Evolutionary conservation across 2,797 vertebrate genomes (phyloP).

Genomic region (Gadopsis marmoratus): DNA sequence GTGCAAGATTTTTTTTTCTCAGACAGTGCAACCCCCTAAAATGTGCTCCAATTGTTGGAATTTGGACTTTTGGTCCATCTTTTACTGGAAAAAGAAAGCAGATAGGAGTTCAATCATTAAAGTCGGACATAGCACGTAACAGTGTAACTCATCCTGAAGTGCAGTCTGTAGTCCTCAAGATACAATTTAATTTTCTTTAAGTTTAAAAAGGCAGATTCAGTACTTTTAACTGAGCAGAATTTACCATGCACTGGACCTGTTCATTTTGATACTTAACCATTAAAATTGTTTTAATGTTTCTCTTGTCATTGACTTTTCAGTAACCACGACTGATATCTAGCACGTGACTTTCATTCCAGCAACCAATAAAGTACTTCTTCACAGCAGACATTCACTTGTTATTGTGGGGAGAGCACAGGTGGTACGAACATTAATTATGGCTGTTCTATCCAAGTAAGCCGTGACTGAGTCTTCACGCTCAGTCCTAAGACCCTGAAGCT

Average conservation of each 20-base stretch:
- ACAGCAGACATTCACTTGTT: neutral
- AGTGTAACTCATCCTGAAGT: neutral
- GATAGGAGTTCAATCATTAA: neutral
- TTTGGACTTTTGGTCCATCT: neutral
- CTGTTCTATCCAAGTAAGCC: neutral
- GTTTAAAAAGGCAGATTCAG: too few relatives aligned
- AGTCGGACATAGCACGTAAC: neutral
- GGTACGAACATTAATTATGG: neutral
- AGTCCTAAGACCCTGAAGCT: neutral
- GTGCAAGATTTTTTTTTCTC: neutral
- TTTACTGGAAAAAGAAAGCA: neutral
- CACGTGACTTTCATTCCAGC: neutral
- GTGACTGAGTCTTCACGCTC: neutral
- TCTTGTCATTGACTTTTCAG: neutral
- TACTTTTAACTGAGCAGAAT: neutral
- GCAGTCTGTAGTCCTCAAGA: neutral
- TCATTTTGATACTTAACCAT: constrained; percentile 6
- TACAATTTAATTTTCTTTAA: neutral
- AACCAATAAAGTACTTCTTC: neutral
- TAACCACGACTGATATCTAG: neutral
- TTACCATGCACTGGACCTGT: neutral
- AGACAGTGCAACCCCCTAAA: neutral
- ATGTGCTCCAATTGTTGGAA: neutral
- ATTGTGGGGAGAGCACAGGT: neutral
- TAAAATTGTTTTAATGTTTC: neutral